phyloP scores from a whole-genome alignment of 2,113 vertebrate genomes.

The Phalacrocorax pelagicus region DNA sequence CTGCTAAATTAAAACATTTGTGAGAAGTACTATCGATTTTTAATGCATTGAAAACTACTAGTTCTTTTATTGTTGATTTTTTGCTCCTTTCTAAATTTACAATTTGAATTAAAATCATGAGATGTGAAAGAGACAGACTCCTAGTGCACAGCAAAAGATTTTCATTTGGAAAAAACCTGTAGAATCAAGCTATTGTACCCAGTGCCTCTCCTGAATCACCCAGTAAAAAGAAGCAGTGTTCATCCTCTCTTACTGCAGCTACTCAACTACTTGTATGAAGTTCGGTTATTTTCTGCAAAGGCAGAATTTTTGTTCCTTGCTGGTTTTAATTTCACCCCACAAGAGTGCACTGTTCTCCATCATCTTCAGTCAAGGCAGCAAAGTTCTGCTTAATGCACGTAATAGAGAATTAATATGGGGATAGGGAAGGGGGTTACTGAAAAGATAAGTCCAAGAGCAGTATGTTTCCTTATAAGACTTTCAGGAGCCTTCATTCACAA shows the following conservation, averaged over 20 bases:
- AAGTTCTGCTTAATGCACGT: background rate
- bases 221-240: background rate
- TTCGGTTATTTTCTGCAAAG: background rate
- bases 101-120: background rate
- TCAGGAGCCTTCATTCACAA: background rate
- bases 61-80: background rate
- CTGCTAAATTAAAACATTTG: background rate
- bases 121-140: background rate
- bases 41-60: conserved; percentile 7
- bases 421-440: background rate
- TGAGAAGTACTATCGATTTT: conserved; percentile 18
- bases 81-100: background rate
- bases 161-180: background rate
- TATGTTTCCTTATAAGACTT: background rate
- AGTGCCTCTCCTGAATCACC: background rate
- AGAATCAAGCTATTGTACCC: background rate
- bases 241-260: background rate
- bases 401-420: background rate
- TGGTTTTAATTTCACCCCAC: conserved; percentile 45
- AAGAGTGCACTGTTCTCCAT: conserved; percentile 60
- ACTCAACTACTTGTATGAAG: background rate
- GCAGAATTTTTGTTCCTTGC: background rate
- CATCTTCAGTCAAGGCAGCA: background rate
- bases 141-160: background rate
- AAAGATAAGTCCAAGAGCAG: background rate